phyloP scores from a whole-genome alignment of 2,797 vertebrate species.

The Lagocephalus sceleratus region DNA sequence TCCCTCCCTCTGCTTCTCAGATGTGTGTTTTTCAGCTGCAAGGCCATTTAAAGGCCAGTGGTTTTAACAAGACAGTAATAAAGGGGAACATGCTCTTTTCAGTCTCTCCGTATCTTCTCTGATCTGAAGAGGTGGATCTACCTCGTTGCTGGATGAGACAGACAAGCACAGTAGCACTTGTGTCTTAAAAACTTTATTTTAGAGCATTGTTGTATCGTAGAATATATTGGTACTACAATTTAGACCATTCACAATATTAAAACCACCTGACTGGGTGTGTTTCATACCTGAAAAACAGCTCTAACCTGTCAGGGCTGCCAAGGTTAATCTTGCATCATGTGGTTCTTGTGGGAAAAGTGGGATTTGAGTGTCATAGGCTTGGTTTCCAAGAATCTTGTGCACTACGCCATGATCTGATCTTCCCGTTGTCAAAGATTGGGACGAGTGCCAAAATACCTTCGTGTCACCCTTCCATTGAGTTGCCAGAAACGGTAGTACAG shows the following conservation, averaged over 20 bases:
- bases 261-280: not conserved
- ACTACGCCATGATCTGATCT: too few species aligned
- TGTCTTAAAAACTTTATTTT: not conserved
- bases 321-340: not conserved
- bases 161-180: not conserved
- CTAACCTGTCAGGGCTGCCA: not conserved
- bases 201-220: not conserved
- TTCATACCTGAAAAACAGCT: not conserved
- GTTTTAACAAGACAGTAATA: conserved; percentile 71
- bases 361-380: too few species aligned
- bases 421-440: too few species aligned
- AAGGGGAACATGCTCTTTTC: conserved; percentile 32
- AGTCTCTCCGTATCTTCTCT: conserved; percentile 36
- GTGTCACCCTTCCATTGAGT: too few species aligned
- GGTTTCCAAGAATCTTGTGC: too few species aligned
- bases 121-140: conserved; percentile 9
- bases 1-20: conserved; percentile 44
- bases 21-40: conserved; percentile 52
- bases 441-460: too few species aligned
- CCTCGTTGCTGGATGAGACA: not conserved
- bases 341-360: too few species aligned
- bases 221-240: not conserved
- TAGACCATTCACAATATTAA: not conserved
- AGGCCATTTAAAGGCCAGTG: conserved; percentile 56
- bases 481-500: too few species aligned